Evolutionary conservation across 2,797 vertebrate species (phyloP), one percentile per base, ranked within the genome.

Genomic region (Acipenser oxyrinchus): DNA sequence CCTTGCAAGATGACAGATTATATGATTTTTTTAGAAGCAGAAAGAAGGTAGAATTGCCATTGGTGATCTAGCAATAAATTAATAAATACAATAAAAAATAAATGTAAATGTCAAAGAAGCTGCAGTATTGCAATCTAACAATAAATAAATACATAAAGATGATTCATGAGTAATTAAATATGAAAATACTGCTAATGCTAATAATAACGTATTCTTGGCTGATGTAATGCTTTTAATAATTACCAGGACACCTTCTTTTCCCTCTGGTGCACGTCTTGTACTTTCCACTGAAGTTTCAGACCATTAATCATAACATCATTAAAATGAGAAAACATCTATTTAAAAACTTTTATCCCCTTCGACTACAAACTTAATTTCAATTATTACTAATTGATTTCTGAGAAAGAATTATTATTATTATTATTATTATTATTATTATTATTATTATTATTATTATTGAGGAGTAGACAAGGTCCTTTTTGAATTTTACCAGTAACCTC

Each of bases 221-320:
- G 88, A 89, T 90, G 87, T 88, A 89, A 90, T 88, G 85, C 87
- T 80, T 66, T 90, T 88, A 91, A 91, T 90, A 90, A 90, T 90
- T 89, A 89, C 89, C 89, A 87, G 86, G 87, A 88, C 89, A 86
- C 86, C 89, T 87, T 90, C 84, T 89, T 82, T 82, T 86, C 82
- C 88, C 66, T 87, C 87, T 71, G 65, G 86, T 87, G 37, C 83
- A 78, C 73, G 75, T 76, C 76, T 88, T 83, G 84, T 87, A 86
- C 90, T 89, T 89, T 89, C 85, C 82, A 86, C 84, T 84, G 81
- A 84, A 89, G 86, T 89, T 89, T 88, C 84, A 86, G 87, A 87
- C 83, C 81, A 83, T 85, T 90, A 88, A 91, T 89, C 86, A 84
- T 79, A 79, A 81, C 85, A 83, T 85, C 87, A 85, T 82, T 74